These are phyloP conservation scores for Eurosta solidaginis DNA, from an alignment of 1,140 invertebrate genomes.

Conservation along the genomic window DNA sequence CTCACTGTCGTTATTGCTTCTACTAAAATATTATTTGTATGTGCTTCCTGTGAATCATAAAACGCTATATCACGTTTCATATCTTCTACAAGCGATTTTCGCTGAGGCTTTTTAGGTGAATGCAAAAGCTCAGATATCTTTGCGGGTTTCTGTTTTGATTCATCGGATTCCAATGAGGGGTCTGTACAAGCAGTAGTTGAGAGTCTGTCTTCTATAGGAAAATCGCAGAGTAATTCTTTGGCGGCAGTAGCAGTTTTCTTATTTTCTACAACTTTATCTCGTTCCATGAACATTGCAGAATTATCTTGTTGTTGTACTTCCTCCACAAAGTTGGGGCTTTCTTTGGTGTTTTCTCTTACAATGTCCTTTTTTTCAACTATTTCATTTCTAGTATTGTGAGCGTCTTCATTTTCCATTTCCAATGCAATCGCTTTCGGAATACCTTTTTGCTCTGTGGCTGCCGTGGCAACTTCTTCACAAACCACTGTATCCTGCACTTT, in stretches of 20 bases:
- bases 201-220: background rate
- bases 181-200: background rate
- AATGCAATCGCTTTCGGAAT: background rate
- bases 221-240: background rate
- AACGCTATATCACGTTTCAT: background rate
- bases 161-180: background rate
- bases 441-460: background rate
- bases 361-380: too few relatives aligned
- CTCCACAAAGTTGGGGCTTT: too few relatives aligned
- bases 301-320: too few relatives aligned
- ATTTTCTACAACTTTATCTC: too few relatives aligned
- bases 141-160: background rate
- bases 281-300: too few relatives aligned
- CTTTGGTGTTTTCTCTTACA: too few relatives aligned
- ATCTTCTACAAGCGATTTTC: background rate
- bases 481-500: background rate
- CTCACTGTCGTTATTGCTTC: background rate
- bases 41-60: background rate
- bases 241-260: background rate
- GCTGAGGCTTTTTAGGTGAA: background rate
- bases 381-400: too few relatives aligned
- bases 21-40: background rate
- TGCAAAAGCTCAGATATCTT: background rate
- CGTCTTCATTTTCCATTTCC: background rate
- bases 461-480: too few relatives aligned